phyloP scores from a whole-genome alignment of 2,113 vertebrate genomes.

The Delphinus delphis region DNA sequence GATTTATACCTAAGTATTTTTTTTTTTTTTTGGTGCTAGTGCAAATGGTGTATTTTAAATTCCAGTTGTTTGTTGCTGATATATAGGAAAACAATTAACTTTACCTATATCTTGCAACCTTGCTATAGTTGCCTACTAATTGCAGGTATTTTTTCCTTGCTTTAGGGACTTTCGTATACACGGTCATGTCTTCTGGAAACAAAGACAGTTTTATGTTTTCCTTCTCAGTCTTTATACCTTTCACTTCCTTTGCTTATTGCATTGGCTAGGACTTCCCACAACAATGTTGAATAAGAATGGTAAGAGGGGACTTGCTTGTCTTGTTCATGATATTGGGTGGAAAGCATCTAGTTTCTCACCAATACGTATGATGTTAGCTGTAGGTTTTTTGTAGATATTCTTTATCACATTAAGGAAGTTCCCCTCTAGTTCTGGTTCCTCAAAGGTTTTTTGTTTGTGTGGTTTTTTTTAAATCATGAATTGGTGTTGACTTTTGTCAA shows the following conservation, averaged over 20 bases:
- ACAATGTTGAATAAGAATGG: background rate
- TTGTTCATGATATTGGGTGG: background rate
- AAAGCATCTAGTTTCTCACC: background rate
- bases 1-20: background rate
- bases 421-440: background rate
- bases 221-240: background rate
- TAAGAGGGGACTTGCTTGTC: background rate
- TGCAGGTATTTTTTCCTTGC: background rate
- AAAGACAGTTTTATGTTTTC: background rate
- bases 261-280: background rate
- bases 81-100: background rate
- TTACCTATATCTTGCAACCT: background rate
- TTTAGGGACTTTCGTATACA: background rate
- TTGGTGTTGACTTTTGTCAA: background rate
- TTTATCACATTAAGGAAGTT: background rate
- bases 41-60: background rate
- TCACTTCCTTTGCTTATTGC: background rate
- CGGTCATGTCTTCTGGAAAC: background rate
- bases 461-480: background rate
- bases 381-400: background rate
- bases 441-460: background rate
- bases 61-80: background rate
- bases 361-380: background rate
- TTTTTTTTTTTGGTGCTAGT: background rate
- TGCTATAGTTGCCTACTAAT: background rate